Percentiles rank a stretch among this genome's conserved stretches.
phyloP scores from a whole-genome alignment of 2,113 vertebrate species.

The Pollimyrus isidori region DNA sequence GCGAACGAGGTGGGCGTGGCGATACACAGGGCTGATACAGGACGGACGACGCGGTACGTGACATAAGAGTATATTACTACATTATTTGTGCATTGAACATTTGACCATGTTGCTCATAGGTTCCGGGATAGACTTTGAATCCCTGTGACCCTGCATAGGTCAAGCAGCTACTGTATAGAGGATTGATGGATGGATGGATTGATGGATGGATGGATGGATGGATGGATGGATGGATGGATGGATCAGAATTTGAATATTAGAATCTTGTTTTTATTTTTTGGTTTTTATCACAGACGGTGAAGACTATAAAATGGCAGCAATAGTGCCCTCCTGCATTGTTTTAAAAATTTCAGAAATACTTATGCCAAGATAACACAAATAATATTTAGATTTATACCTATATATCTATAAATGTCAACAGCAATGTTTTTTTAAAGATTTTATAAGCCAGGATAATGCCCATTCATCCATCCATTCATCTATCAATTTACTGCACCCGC shows the following conservation, averaged over 20 bases:
- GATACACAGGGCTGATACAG: too few relatives aligned
- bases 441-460: neutral
- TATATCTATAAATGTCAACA: neutral
- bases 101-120: neutral
- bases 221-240: neutral
- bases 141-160: neutral
- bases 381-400: neutral
- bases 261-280: neutral
- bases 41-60: too few relatives aligned
- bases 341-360: neutral
- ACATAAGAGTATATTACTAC: neutral
- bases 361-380: neutral
- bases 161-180: neutral
- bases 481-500: too few relatives aligned
- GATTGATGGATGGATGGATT: too few relatives aligned
- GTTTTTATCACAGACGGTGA: neutral
- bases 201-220: too few relatives aligned
- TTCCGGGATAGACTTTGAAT: too few relatives aligned
- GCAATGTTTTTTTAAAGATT: neutral
- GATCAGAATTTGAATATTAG: neutral
- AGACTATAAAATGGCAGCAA: neutral
- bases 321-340: neutral
- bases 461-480: too few relatives aligned
- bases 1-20: too few relatives aligned
- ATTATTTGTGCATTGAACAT: neutral